Percentiles rank a stretch among this genome's conserved stretches.
phyloP scores from a whole-genome alignment of 1,140 invertebrate species.

The Babylonia areolata region DNA sequence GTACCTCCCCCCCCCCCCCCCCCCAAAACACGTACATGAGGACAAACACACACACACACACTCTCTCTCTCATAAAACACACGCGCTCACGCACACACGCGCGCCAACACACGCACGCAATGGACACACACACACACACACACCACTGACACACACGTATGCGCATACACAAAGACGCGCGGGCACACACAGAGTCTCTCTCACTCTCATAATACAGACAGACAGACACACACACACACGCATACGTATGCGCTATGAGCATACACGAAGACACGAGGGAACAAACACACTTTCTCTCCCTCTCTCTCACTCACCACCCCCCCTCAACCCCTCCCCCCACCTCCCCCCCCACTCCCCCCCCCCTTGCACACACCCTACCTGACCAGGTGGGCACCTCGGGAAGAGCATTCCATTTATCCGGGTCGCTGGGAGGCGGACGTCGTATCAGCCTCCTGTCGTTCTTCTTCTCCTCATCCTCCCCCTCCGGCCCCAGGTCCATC shows the following conservation, averaged over 20 bases:
- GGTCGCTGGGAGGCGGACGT: neutral
- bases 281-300: neutral
- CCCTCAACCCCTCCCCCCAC: neutral
- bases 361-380: neutral
- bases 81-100: neutral
- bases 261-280: too few relatives aligned
- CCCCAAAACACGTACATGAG: too few relatives aligned
- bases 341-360: neutral
- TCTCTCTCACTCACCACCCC: neutral
- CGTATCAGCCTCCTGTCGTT: slow-evolving; percentile 14
- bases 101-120: neutral
- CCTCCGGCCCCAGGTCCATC: neutral
- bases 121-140: neutral
- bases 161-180: too few relatives aligned
- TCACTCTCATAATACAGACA: too few relatives aligned
- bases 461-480: slow-evolving; percentile 20
- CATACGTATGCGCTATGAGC: too few relatives aligned
- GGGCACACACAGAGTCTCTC: too few relatives aligned
- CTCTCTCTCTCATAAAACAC: too few relatives aligned
- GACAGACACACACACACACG: neutral
- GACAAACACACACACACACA: slow-evolving; percentile 14
- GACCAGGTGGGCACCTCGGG: neutral
- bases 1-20: too few relatives aligned
- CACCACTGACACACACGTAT: too few relatives aligned
- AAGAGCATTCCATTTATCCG: slow-evolving; percentile 6